Evolutionary conservation across 1,140 invertebrate genomes (phyloP), one percentile per base, ranked within the genome.

Genomic region (Conus betulinus): DNA sequence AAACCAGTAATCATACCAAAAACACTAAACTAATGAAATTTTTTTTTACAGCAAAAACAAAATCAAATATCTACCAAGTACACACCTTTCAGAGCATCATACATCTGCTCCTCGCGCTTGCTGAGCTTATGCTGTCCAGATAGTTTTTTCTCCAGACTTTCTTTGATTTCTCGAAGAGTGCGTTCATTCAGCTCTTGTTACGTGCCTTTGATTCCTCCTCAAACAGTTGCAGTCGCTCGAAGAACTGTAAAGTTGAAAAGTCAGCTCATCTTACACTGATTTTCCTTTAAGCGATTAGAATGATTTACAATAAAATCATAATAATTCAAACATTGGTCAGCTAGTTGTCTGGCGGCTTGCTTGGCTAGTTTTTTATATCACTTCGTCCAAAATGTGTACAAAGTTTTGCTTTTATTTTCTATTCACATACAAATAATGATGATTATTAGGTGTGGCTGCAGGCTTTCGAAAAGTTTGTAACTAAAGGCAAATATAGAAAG

Each of bases 111-210:
- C 78, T 93, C 92, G 10, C 88, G 87, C 53, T 90, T 91, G 86
- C 91, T 91, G 5, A 94, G 89, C 89, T 93, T 93, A 89, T 93
- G 92, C 55, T 94, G 92, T 25, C 91, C 92, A 39, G 92, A 91
- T 78, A 94, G 91, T 88, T 94, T 94, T 88, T 93, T 92, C 90
- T 94, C 94, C 52, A 93, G 84, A 53, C 89, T 91, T 39, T 93
- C 91, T 60, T 90, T 90, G 13, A 93, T 92, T 23, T 93, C 91
- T 39, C 90, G 90, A 39, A 91, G 84, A 25, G 90, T 93, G 63
- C 91, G 91, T 79, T 92, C 93, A 79, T 89, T 89, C 39, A 94
- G 85, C 55, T 92, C 92, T 57, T 93, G 89, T 71, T 92, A 82
- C 92, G 92, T 53, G 90, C 88, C 71, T 91, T 91, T 23, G 88